Evolutionary conservation across 35 echinoderm and acorn worm genomes (phyloP).

Genomic region (Apostichopus californicus): DNA sequence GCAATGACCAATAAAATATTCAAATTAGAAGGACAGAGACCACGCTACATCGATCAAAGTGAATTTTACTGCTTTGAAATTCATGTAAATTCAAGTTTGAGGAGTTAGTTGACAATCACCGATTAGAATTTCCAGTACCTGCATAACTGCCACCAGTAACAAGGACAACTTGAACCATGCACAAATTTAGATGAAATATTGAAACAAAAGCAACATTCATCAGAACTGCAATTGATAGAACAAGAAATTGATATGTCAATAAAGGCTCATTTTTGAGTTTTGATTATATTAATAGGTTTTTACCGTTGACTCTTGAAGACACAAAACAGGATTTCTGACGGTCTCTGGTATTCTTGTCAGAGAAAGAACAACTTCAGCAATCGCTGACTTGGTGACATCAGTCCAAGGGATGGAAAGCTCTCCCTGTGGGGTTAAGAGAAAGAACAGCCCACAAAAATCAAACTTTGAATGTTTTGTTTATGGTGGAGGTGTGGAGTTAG

Average conservation of each 20-base stretch:
- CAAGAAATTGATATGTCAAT: background rate
- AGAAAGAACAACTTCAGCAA: conserved; percentile 89
- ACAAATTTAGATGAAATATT: background rate
- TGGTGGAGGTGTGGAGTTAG: too few relatives aligned
- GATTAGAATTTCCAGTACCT: too few relatives aligned
- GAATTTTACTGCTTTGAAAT: too few relatives aligned
- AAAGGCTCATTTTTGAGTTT: background rate
- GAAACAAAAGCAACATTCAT: background rate
- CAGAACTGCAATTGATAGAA: background rate
- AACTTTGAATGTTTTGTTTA: too few relatives aligned
- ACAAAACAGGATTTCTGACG: conserved; percentile 71
- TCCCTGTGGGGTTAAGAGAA: conserved; percentile 15
- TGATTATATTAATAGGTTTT: background rate
- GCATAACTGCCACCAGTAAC: too few relatives aligned
- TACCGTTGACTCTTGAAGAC: conserved; percentile 90
- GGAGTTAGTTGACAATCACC: too few relatives aligned
- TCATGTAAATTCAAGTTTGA: too few relatives aligned
- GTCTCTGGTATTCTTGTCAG: conserved; percentile 89
- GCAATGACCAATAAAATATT: too few relatives aligned
- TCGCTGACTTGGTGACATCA: conserved; percentile 82
- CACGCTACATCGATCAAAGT: too few relatives aligned
- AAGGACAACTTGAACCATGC: background rate
- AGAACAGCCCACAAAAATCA: too few relatives aligned
- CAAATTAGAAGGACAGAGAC: too few relatives aligned
- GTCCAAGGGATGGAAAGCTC: conserved; percentile 78